Base-by-base conservation (phyloP, 2,888 invertebrate species). In the Philonicus albiceps region DNA sequence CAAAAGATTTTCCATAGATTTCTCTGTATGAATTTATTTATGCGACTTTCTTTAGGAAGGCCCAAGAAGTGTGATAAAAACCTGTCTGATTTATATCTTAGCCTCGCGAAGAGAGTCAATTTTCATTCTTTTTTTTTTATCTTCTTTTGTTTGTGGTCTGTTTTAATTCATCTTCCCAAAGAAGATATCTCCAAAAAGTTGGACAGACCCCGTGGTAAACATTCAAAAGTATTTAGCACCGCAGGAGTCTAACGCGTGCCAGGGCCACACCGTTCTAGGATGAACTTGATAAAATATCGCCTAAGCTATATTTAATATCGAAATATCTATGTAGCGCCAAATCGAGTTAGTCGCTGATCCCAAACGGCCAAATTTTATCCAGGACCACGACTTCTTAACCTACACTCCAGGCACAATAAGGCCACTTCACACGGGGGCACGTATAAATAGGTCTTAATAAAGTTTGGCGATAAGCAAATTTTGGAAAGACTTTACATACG, bases 1-100 rank as follows among this genome's bases (percentile, higher is more conserved):
- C 53, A 49, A 53, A 80, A 80, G 80, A 80, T 80, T 80, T 80
- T 80, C 53, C 80, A 80, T 80, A 80, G 80, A 80, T 80, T 43
- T 80, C 53, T 80, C 30, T 19, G 80, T 80, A 80, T 80, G 80
- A 80, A 80, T 80, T 80, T 80, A 80, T 80, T 80, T 80, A 80
- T 80, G 80, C 19, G 80, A 80, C 53, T 80, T 43, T 80, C 5
- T 31, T 49, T 80, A 53, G 19, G 11, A 31, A 80, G 31, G 64
- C 64, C 64, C 22, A 80, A 16, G 53, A 80, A 80, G 49, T 80
- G 80, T 80, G 49, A 80, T 53, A 80, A 80, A 37, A 80, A 80
- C 80, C 80, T 80, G 53, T 53, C 80, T 80, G 80, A 80, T 80
- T 80, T 80, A 80, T 80, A 53, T 30, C 53, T 13, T 31, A 30